Percentiles rank a stretch among this genome's conserved stretches.
Evolutionary conservation across 2,888 invertebrate species (phyloP).

Genomic region (Diachrysia chrysitis): DNA sequence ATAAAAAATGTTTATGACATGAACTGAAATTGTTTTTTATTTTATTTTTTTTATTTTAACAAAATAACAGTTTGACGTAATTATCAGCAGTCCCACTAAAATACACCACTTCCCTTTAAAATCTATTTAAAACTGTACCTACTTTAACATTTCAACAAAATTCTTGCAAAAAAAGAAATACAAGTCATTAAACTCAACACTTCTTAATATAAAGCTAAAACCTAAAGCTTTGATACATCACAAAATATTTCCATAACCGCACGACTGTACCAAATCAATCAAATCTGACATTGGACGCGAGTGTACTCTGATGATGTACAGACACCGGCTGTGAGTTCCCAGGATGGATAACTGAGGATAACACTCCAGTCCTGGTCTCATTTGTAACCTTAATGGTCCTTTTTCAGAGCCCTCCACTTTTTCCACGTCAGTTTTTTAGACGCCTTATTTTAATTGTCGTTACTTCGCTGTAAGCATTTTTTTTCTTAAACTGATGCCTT

Average conservation of each 20-base stretch:
- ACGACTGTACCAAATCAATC: constrained; percentile 60
- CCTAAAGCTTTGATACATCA: constrained; percentile 23
- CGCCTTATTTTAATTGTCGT: constrained; percentile 82
- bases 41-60: too few species aligned
- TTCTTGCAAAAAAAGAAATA: not conserved
- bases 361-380: constrained; percentile 75
- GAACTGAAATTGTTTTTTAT: too few species aligned
- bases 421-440: constrained; percentile 79
- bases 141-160: too few species aligned
- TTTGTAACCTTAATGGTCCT: constrained; percentile 85
- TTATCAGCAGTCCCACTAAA: too few species aligned
- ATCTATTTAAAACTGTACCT: too few species aligned
- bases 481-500: constrained; percentile 39
- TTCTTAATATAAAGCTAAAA: constrained; percentile 12
- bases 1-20: too few species aligned
- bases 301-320: constrained; percentile 58
- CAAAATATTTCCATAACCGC: constrained; percentile 21
- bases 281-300: constrained; percentile 47
- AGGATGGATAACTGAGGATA: constrained; percentile 76
- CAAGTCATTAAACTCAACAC: not conserved
- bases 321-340: constrained; percentile 66
- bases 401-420: constrained; percentile 80
- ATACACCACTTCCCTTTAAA: too few species aligned
- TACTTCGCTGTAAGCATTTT: constrained; percentile 53
- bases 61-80: too few species aligned